These are phyloP conservation scores for Toxotes chatareus DNA, from an alignment of 2,113 vertebrate species.

Conservation along the genomic window DNA sequence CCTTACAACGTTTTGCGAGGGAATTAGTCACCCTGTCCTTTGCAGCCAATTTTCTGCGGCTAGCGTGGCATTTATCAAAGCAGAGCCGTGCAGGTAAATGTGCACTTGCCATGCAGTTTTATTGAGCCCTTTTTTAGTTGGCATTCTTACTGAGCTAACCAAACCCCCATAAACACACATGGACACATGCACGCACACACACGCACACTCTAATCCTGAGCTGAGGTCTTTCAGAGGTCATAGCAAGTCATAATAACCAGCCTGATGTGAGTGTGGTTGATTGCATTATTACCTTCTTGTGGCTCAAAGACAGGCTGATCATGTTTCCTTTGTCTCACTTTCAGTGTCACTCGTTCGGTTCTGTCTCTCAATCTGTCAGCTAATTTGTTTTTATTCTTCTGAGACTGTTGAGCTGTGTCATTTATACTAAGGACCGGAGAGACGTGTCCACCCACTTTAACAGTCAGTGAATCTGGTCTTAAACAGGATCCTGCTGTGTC, in stretches of 20 bases:
- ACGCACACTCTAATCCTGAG: background rate
- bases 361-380: background rate
- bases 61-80: slow-evolving; percentile 77
- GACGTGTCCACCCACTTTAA: background rate
- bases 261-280: slow-evolving; percentile 3
- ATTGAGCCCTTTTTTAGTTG: slow-evolving; percentile 72
- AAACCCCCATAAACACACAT: slow-evolving; percentile 21
- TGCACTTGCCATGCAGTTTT: slow-evolving; percentile 67
- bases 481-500: background rate
- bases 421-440: background rate
- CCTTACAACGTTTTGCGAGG: slow-evolving; percentile 69
- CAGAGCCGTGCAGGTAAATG: slow-evolving; percentile 67
- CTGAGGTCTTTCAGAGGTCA: slow-evolving; percentile 12
- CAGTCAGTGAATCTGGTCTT: background rate
- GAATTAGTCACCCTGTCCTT: slow-evolving; percentile 80
- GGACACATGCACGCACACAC: background rate
- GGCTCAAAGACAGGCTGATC: slow-evolving; percentile 4
- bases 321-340: slow-evolving; percentile 7
- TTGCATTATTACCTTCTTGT: slow-evolving; percentile 3
- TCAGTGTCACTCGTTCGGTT: background rate
- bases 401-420: background rate
- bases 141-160: slow-evolving; percentile 35
- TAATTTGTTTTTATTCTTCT: background rate
- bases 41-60: slow-evolving; percentile 77
- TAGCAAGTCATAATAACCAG: background rate